These are phyloP conservation scores for Psylliodes chrysocephalus DNA, from an alignment of 2,888 invertebrate genomes.

Conservation along the genomic window DNA sequence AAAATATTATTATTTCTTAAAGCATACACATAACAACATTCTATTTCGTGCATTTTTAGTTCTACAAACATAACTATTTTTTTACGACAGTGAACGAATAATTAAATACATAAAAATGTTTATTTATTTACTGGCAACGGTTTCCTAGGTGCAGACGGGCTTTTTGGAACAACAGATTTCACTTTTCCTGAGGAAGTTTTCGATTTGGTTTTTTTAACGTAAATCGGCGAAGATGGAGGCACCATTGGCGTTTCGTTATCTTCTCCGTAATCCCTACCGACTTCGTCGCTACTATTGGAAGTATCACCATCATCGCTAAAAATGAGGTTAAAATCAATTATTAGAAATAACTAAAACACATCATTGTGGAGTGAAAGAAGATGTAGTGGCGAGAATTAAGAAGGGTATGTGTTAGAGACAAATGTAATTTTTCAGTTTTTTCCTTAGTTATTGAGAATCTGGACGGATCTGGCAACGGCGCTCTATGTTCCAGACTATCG, in stretches of 20 bases:
- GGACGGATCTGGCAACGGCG: too few relatives aligned
- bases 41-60: too few relatives aligned
- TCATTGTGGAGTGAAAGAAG: too few relatives aligned
- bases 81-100: background rate
- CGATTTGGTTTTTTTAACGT: constrained; percentile 50
- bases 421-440: too few relatives aligned
- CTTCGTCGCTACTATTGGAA: constrained; percentile 75
- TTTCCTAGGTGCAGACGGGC: constrained; percentile 65
- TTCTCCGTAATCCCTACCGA: constrained; percentile 50
- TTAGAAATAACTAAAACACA: background rate
- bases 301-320: constrained; percentile 83
- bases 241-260: constrained; percentile 64
- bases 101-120: constrained; percentile 6
- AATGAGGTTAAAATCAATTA: constrained; percentile 33
- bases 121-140: constrained; percentile 67
- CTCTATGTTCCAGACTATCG: too few relatives aligned
- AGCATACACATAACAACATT: too few relatives aligned
- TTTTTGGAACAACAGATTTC: constrained; percentile 53
- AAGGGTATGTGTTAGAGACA: too few relatives aligned
- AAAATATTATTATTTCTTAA: too few relatives aligned
- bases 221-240: constrained; percentile 78
- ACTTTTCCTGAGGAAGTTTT: constrained; percentile 49
- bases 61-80: too few relatives aligned
- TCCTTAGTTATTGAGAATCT: too few relatives aligned
- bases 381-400: too few relatives aligned